Evolutionary conservation across 2,888 invertebrate species (phyloP).

Genomic region (Biston stratarius): DNA sequence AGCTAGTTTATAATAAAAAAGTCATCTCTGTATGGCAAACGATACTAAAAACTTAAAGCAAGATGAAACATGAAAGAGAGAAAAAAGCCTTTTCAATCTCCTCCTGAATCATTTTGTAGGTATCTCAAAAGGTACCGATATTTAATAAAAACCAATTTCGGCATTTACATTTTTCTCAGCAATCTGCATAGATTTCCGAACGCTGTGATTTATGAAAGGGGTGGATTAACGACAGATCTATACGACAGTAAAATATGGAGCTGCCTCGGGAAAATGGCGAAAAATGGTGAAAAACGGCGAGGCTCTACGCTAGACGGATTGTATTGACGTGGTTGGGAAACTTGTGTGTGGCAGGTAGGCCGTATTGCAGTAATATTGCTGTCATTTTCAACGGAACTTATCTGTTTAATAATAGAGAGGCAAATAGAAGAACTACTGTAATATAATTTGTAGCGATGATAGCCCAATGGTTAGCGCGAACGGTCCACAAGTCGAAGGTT

Average conservation of each 20-base stretch:
- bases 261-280: slow-evolving; percentile 27
- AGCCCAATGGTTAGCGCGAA: no score
- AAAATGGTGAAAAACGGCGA: slow-evolving; percentile 18
- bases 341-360: background rate
- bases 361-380: background rate
- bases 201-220: slow-evolving; percentile 36
- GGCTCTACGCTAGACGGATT: slow-evolving; percentile 18
- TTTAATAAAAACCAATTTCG: slow-evolving; percentile 35
- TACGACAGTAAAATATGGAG: slow-evolving; percentile 34
- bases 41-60: background rate
- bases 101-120: background rate
- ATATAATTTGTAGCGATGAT: no score
- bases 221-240: slow-evolving; percentile 37
- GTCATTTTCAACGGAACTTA: background rate
- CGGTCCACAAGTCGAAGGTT: no score
- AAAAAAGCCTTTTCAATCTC: background rate
- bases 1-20: no score
- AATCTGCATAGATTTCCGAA: slow-evolving; percentile 39
- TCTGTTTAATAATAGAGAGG: background rate
- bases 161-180: slow-evolving; percentile 34
- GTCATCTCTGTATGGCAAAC: background rate
- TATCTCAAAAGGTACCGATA: slow-evolving; percentile 20
- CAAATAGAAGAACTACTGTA: background rate
- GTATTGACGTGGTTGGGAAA: slow-evolving; percentile 17
- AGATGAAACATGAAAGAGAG: background rate